Evolutionary conservation across 2,888 invertebrate genomes (phyloP).

Genomic region (Dorcus parallelipipedus): DNA sequence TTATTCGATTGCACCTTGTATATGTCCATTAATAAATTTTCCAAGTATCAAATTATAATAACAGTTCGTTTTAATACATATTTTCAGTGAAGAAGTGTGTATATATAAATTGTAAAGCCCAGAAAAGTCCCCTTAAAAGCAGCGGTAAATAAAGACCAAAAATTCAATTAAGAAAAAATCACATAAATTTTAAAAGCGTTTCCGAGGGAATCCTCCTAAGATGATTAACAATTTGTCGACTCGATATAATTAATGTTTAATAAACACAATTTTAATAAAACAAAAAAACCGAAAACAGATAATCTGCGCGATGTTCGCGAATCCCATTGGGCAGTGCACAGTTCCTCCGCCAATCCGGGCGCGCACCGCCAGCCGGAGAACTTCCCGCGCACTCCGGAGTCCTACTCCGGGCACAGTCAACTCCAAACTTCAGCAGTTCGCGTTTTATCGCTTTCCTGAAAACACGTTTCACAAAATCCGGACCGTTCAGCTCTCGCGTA

Average conservation of each 20-base stretch:
- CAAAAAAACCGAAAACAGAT: slow-evolving; percentile 26
- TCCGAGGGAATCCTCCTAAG: too few species aligned
- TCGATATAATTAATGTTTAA: slow-evolving; percentile 6
- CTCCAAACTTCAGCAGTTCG: slow-evolving; percentile 28
- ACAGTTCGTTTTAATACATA: too few species aligned
- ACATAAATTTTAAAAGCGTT: too few species aligned
- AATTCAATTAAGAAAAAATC: neutral
- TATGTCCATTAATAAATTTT: too few species aligned
- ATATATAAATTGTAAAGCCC: too few species aligned
- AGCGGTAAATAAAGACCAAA: slow-evolving; percentile 21
- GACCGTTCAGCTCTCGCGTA: neutral
- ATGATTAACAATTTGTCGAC: neutral
- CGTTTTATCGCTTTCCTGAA: slow-evolving; percentile 21
- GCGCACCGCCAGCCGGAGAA: slow-evolving; percentile 27
- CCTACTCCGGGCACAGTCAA: slow-evolving; percentile 18
- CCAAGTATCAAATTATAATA: too few species aligned
- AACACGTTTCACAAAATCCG: slow-evolving; percentile 3
- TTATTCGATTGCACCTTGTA: too few species aligned
- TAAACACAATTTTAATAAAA: slow-evolving; percentile 4
- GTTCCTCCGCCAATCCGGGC: slow-evolving; percentile 38
- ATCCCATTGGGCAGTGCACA: slow-evolving; percentile 37
- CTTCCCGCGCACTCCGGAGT: slow-evolving; percentile 25
- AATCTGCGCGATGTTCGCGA: slow-evolving; percentile 37
- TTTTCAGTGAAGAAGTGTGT: too few species aligned
- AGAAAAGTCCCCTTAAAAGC: neutral